phyloP scores from a whole-genome alignment of 2,888 invertebrate genomes.

The Hipparchia sbordonii region DNA sequence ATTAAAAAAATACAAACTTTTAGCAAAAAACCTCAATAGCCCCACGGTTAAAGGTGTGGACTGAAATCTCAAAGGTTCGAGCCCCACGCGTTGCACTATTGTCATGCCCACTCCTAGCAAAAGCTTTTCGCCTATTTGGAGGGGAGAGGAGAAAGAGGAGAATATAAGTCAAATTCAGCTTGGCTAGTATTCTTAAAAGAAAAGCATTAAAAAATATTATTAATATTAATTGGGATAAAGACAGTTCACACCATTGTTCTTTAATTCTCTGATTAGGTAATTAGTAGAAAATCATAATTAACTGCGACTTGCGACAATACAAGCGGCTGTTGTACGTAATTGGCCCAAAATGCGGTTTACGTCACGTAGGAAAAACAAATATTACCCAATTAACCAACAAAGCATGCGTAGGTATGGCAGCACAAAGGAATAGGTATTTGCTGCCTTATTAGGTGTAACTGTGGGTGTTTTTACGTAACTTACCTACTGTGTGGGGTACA shows the following conservation, averaged over 20 bases:
- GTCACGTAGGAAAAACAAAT: slow-evolving; percentile 14
- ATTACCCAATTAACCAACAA: slow-evolving; percentile 14
- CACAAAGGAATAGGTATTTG: slow-evolving; percentile 14
- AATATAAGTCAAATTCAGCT: too few species aligned
- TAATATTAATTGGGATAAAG: background rate
- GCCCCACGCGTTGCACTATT: too few species aligned
- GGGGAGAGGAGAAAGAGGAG: too few species aligned
- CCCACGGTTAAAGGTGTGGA: too few species aligned
- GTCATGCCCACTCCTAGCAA: too few species aligned
- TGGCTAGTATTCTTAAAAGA: too few species aligned
- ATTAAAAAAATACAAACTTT: too few species aligned
- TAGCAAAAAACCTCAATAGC: too few species aligned
- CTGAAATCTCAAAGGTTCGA: too few species aligned
- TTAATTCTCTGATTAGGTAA: slow-evolving; percentile 12
- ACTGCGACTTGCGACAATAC: background rate
- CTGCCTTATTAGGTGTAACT: background rate
- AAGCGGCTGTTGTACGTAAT: slow-evolving; percentile 2
- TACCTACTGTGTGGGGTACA: background rate
- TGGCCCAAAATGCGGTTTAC: slow-evolving; percentile 7
- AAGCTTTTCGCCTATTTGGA: too few species aligned
- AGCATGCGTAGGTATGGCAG: slow-evolving; percentile 18
- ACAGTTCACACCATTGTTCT: slow-evolving; percentile 8
- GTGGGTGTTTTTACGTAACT: background rate
- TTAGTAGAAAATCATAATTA: background rate
- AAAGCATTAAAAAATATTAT: too few species aligned